phyloP scores from a whole-genome alignment of 2,797 vertebrate species.

The Mus spretus region DNA sequence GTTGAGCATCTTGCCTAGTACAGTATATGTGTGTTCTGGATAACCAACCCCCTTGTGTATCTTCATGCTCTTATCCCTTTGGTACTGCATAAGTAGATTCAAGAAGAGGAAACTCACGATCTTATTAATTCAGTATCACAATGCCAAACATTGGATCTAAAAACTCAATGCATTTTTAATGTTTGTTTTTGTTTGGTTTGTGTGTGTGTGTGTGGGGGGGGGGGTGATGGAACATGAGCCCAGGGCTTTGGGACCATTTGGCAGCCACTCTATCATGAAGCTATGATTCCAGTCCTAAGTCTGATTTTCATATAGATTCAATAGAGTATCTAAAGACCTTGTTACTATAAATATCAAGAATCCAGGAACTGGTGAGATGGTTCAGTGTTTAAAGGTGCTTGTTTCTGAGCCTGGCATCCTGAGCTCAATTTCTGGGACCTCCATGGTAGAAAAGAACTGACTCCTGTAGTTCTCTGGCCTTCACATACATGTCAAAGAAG shows the following conservation, averaged over 20 bases:
- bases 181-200: background rate
- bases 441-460: background rate
- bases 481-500: background rate
- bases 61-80: background rate
- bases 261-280: background rate
- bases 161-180: constrained; percentile 12
- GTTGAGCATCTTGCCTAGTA: background rate
- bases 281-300: background rate
- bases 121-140: constrained; percentile 40
- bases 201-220: too few species aligned
- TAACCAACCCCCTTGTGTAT: background rate
- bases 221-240: background rate
- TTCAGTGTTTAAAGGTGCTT: background rate
- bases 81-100: background rate
- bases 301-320: constrained; percentile 23
- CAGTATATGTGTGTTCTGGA: background rate
- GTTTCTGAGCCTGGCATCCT: background rate
- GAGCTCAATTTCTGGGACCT: background rate
- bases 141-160: background rate
- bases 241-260: background rate
- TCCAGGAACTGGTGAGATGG: background rate
- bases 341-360: background rate
- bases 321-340: background rate
- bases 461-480: background rate
- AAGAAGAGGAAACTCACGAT: background rate